phyloP scores from a whole-genome alignment of 2,888 invertebrate genomes.

The Acrobasis consociella region DNA sequence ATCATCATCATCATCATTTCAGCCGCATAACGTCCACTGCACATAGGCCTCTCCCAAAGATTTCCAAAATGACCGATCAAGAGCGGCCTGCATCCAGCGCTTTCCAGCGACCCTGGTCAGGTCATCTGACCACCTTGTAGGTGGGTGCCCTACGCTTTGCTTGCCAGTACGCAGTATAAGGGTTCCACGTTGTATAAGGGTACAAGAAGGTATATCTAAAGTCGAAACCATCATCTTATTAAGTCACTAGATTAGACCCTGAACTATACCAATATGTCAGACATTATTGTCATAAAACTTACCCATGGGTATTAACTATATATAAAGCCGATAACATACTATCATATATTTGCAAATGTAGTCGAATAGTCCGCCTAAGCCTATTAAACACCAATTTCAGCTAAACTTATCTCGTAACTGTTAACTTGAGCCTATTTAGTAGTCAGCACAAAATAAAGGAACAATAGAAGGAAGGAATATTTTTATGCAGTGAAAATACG shows the following conservation, averaged over 20 bases:
- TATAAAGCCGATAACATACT: not conserved
- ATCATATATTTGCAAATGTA: not conserved
- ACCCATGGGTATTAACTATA: constrained; percentile 5
- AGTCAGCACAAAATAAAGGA: constrained; percentile 7
- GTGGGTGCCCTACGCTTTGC: too few species aligned
- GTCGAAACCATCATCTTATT: not conserved
- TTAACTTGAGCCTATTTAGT: constrained; percentile 20
- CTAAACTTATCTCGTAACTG: constrained; percentile 16
- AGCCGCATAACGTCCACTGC: too few species aligned
- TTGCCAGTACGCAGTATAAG: too few species aligned
- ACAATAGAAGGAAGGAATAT: too few species aligned
- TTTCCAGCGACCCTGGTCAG: too few species aligned
- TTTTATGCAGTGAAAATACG: too few species aligned
- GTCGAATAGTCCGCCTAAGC: not conserved
- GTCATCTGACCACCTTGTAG: too few species aligned
- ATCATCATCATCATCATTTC: too few species aligned
- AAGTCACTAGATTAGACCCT: not conserved
- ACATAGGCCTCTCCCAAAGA: too few species aligned
- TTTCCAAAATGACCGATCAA: too few species aligned
- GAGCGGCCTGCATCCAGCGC: too few species aligned
- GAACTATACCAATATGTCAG: not conserved
- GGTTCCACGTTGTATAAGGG: too few species aligned
- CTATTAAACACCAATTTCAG: constrained; percentile 12
- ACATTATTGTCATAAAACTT: not conserved
- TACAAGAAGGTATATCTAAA: not conserved